Base-by-base conservation (phyloP, 2,888 invertebrate species). In the Odontomyia ornata region DNA sequence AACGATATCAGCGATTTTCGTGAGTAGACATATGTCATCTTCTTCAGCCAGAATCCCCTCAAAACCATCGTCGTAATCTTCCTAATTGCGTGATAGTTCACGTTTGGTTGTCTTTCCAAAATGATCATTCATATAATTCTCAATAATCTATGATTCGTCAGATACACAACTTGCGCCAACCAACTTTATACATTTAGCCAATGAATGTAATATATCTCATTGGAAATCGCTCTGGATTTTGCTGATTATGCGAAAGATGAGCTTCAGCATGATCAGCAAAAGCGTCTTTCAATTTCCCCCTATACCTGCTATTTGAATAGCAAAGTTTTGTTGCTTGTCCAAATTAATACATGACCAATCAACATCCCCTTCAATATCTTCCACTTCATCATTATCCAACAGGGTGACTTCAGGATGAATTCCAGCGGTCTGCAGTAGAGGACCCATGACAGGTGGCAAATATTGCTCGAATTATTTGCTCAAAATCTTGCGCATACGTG, bases 31-130 rank as follows among this genome's bases (percentile, higher is more conserved):
- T 36, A 96, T 93, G 85, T 95, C 95, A 87, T 97, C 97, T 88
- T 98, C 97, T 82, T 96, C 96, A 78, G 93, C 93, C 52, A 98
- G 88, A 83, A 95, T 93, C 85, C 98, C 98, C 84, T 98, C 98
- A 0, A 97, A 95, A 46, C 95, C 93, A 91, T 99, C 99, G 85
- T 99, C 99, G 85, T 98, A 99, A 87, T 99, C 99, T 88, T 99
- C 99, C 86, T 98, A 98, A 80, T 95, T 92, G 79, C 98, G 92
- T 84, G 96, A 95, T 82, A 95, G 94, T 79, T 94, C 90, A 80
- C 98, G 90, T 83, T 95, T 94, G 60, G 92, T 92, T 77, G 95
- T 95, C 79, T 95, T 91, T 83, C 95, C 93, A 85, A 95, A 96
- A 85, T 96, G 95, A 81, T 93, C 92, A 72, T 89, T 89, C 82